A percentile compares a stretch with the other conserved stretches of the same genome.
Conservation (phyloP, 1,140 invertebrate species). For the Tribolium castaneum region DNA sequence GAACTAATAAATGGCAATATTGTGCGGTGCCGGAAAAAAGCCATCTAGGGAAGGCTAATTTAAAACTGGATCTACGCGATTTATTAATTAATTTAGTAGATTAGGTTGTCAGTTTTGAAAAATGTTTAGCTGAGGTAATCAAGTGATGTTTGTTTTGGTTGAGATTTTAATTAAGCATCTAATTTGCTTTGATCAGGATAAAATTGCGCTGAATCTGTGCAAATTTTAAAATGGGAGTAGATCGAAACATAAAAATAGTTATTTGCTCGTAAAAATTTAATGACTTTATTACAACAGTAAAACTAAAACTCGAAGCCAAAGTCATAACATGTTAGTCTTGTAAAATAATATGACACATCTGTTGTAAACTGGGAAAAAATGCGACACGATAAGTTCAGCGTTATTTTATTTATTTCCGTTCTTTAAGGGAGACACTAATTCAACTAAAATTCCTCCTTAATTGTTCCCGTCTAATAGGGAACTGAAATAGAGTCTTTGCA, state of each 20-base stretch:
- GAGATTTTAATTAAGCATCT: neutral
- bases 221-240: neutral
- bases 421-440: neutral
- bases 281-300: constrained; percentile 25
- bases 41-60: neutral
- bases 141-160: neutral
- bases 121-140: neutral
- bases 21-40: neutral
- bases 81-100: neutral
- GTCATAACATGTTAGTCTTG: constrained; percentile 3
- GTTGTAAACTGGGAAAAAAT: constrained; percentile 25
- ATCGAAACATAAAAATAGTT: constrained; percentile 17
- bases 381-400: neutral
- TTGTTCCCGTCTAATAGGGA: constrained; percentile 7
- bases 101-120: neutral
- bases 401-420: too few species aligned
- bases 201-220: neutral
- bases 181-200: neutral
- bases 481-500: neutral
- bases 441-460: neutral
- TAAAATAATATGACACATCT: constrained; percentile 19
- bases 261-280: constrained; percentile 22
- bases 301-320: neutral
- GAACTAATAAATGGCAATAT: neutral
- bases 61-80: neutral